Evolutionary conservation across 2,888 invertebrate genomes (phyloP), one percentile per base, ranked within the genome.

Genomic region (Sussaba pulchella): DNA sequence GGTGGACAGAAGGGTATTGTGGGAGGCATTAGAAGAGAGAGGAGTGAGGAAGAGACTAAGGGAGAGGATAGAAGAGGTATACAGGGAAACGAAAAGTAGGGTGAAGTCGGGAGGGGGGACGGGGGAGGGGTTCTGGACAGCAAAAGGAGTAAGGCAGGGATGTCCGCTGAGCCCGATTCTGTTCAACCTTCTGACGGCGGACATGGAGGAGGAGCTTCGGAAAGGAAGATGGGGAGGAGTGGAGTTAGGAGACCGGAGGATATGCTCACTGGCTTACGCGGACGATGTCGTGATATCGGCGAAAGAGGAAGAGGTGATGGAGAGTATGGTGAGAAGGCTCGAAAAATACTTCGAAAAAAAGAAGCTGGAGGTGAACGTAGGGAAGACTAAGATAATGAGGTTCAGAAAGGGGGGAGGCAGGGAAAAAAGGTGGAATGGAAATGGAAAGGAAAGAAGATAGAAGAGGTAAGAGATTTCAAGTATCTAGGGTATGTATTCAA

Each of bases 1-100:
- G 17, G 67, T 78, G 31, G 61, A 78, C 12, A 67, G 41, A 9
- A 21, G 17, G 5, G 19, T 63, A 9, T 12, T 73, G n/a, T 12
- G 9, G 36, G 63, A 69, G 24, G 39, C 24, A 6, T 9, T 69
- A 47, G 41, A 14, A 19, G 57, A 10, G 14, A 57, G 31, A 3
- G 78, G 39, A 1, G 14, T 74, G 2, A 54, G 70, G 10, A 12
- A 57, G 17, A 50, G 57, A 9, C 6, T 31, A n/a, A n/a, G n/a
- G n/a, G n/a, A n/a, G n/a, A n/a, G n/a, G n/a, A n/a, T n/a, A n/a
- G n/a, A n/a, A n/a, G n/a, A n/a, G n/a, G n/a, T n/a, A n/a, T n/a
- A n/a, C n/a, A n/a, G n/a, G n/a, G n/a, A n/a, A n/a, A n/a, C n/a
- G n/a, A n/a, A n/a, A n/a, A n/a, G n/a, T n/a, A n/a, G n/a, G n/a